Base-by-base conservation (phyloP, 2,113 vertebrate species). In the Alectura lathami region DNA sequence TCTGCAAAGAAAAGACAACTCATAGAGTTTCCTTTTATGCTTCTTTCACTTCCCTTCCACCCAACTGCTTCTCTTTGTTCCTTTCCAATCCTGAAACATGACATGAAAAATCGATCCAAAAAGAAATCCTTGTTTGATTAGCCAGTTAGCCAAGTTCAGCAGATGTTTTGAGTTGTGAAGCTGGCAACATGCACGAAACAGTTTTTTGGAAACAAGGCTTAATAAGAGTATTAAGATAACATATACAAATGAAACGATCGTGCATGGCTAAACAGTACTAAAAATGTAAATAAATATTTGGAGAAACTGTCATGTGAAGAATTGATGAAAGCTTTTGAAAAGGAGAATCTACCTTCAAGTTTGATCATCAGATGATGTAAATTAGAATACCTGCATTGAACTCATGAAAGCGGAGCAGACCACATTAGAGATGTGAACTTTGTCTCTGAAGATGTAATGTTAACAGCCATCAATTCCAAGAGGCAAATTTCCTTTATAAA, bases 141-240 rank as follows among this genome's bases (percentile, higher is more conserved):
- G 72, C 78, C 32, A 43, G 59, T 54, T 76, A 40, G 74, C 89
- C 88, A 94, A 94, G 50, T 69, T 91, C 57, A 91, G 54, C 94
- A 97, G 91, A 82, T 94, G 96, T 96, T 92, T 64, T 79, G 24
- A 82, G 40, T 38, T 88, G 62, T 84, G 76, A 62, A 91, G 77
- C 78, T 97, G 93, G 69, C 47, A 82, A 30, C 42, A 6, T 42
- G 70, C 9, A 66, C 13, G 4, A 91, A 81, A 54, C 17, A 48
- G 17, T 36, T 72, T 79, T 60, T 70, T 89, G 51, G 56, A 83
- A 95, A 73, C 20, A 36, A 62, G 48, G 38, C 43, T 75, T 81
- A 50, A 2, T 47, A 73, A 45, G 36, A 77, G 38, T 45, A 67
- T 80, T 66, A 64, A 43, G 45, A 29, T 75, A 83, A 83, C 38